phyloP scores from a whole-genome alignment of 2,797 vertebrate genomes.

The Mormyrus hasselquistii region DNA sequence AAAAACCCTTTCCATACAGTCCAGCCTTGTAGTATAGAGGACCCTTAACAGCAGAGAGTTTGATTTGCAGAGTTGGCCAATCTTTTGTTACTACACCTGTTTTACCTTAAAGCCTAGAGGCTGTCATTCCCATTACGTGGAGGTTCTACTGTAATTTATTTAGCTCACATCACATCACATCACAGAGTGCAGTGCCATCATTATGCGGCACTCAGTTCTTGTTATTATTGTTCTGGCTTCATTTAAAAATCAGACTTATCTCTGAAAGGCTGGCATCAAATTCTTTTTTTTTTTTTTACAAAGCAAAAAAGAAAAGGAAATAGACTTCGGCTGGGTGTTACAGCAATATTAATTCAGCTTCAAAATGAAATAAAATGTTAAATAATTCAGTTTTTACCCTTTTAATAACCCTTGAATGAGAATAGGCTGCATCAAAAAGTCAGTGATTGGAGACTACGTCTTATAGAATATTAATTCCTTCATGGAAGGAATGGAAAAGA shows the following conservation, averaged over 20 bases:
- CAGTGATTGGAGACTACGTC: neutral
- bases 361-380: slow-evolving; percentile 19
- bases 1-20: neutral
- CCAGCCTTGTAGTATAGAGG: neutral
- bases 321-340: neutral
- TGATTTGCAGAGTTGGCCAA: neutral
- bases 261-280: slow-evolving; percentile 9
- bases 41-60: neutral
- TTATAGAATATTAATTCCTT: slow-evolving; percentile 8
- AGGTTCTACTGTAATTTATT: slow-evolving; percentile 1
- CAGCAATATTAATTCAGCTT: slow-evolving; percentile 14
- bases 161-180: neutral
- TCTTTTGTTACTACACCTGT: neutral
- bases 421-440: neutral
- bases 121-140: neutral
- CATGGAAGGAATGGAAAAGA: neutral
- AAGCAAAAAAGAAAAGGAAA: neutral
- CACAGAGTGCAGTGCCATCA: neutral
- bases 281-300: neutral
- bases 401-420: slow-evolving; percentile 16
- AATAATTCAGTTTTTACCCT: slow-evolving; percentile 19
- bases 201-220: neutral
- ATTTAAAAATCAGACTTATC: neutral
- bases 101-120: neutral
- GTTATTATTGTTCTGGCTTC: neutral